These are phyloP conservation scores for Cherax destructor DNA, from an alignment of 1,140 invertebrate species.

Conservation along the genomic window DNA sequence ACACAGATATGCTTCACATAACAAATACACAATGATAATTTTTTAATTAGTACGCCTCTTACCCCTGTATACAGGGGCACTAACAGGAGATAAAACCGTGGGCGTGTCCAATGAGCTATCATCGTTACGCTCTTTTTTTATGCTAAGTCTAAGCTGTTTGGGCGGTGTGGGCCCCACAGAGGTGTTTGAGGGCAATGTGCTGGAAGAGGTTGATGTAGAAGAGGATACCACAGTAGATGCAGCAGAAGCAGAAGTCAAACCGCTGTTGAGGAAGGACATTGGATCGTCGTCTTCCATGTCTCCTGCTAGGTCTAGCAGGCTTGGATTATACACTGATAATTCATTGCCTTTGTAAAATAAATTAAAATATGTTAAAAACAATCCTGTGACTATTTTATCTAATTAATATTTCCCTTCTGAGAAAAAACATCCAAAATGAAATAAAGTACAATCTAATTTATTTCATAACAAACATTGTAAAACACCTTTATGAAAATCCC, in stretches of 20 bases:
- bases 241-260: neutral
- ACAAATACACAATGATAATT: neutral
- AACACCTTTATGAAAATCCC: too few species aligned
- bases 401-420: neutral
- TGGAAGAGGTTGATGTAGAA: neutral
- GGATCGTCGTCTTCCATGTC: conserved; percentile 45
- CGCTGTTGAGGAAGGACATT: conserved; percentile 24
- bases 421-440: too few species aligned
- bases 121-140: conserved; percentile 27
- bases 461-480: too few species aligned
- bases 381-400: too few species aligned
- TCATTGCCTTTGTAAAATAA: conserved; percentile 55
- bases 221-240: neutral
- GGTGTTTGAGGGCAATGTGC: neutral
- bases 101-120: conserved; percentile 16
- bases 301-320: conserved; percentile 48
- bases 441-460: neutral
- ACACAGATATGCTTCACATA: neutral
- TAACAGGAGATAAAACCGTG: neutral
- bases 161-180: conserved; percentile 31
- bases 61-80: conserved; percentile 12
- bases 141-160: conserved; percentile 39
- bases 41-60: conserved; percentile 44
- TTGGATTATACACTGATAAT: conserved; percentile 50
- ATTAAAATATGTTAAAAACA: neutral